These are phyloP conservation scores for Danio kyathit DNA, from an alignment of 2,797 vertebrate species.

Conservation along the genomic window DNA sequence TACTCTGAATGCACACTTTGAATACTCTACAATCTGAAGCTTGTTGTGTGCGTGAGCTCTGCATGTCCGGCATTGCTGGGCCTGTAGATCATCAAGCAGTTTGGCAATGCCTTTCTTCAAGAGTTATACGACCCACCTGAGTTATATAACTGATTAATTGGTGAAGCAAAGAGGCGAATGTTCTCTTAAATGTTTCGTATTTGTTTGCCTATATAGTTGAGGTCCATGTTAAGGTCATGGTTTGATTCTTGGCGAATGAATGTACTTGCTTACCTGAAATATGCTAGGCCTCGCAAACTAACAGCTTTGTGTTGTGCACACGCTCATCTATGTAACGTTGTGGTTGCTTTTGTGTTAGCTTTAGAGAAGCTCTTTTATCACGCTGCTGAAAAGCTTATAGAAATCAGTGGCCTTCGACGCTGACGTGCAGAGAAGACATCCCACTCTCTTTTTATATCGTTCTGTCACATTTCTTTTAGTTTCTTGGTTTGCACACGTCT, in stretches of 20 bases:
- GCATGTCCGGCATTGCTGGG: background rate
- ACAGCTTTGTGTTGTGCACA: constrained; percentile 25
- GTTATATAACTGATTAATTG: background rate
- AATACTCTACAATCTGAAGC: constrained; percentile 11
- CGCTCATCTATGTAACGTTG: background rate
- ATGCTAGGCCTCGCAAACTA: background rate
- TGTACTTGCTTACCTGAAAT: background rate
- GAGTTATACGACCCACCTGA: background rate
- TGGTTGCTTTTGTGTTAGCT: constrained; percentile 39
- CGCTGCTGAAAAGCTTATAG: constrained; percentile 60
- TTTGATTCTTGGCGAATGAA: background rate
- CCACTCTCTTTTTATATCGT: constrained; percentile 2
- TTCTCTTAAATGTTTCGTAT: background rate
- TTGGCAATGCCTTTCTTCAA: background rate
- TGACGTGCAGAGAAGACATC: constrained; percentile 42
- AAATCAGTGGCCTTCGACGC: constrained; percentile 60
- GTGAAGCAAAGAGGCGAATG: background rate
- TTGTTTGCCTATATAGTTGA: background rate
- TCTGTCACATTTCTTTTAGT: constrained; percentile 17
- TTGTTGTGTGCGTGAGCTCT: background rate
- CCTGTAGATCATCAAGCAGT: background rate
- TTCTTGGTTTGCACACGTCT: background rate
- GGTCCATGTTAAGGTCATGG: background rate
- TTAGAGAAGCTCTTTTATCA: constrained; percentile 48
- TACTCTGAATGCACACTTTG: constrained; percentile 5